Evolutionary conservation across 2,888 invertebrate genomes (phyloP).

Genomic region (Anarsia innoxiella): DNA sequence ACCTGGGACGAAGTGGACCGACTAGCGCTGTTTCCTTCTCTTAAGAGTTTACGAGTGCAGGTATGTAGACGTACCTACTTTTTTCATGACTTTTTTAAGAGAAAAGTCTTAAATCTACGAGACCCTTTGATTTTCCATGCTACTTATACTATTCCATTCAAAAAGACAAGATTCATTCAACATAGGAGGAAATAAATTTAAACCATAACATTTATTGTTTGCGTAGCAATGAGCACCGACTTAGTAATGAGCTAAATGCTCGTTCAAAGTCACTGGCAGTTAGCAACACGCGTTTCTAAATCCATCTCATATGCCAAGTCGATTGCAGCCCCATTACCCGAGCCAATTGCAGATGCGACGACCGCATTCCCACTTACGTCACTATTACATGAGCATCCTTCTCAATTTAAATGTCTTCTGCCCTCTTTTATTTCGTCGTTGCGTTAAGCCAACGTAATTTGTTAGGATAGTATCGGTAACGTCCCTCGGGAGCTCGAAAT

Average conservation of each 20-base stretch:
- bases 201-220: no score
- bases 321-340: no score
- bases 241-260: slow-evolving; percentile 10
- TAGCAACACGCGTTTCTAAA: slow-evolving; percentile 12
- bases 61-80: slow-evolving; percentile 63
- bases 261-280: slow-evolving; percentile 12
- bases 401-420: slow-evolving; percentile 22
- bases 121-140: no score
- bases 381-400: slow-evolving; percentile 13
- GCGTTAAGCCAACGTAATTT: slow-evolving; percentile 25
- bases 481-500: slow-evolving; percentile 50
- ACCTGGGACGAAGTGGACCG: slow-evolving; percentile 94
- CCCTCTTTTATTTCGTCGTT: slow-evolving; percentile 16
- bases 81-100: no score
- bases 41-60: slow-evolving; percentile 89
- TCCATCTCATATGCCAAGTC: slow-evolving; percentile 23
- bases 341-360: slow-evolving; percentile 23
- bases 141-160: no score
- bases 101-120: no score
- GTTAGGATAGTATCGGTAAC: slow-evolving; percentile 26
- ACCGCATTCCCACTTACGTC: slow-evolving; percentile 16
- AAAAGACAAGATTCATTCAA: no score
- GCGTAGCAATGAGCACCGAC: no score
- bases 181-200: no score
- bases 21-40: slow-evolving; percentile 86